Evolutionary conservation across 2,797 vertebrate genomes (phyloP).

Genomic region (Hirundo rustica): DNA sequence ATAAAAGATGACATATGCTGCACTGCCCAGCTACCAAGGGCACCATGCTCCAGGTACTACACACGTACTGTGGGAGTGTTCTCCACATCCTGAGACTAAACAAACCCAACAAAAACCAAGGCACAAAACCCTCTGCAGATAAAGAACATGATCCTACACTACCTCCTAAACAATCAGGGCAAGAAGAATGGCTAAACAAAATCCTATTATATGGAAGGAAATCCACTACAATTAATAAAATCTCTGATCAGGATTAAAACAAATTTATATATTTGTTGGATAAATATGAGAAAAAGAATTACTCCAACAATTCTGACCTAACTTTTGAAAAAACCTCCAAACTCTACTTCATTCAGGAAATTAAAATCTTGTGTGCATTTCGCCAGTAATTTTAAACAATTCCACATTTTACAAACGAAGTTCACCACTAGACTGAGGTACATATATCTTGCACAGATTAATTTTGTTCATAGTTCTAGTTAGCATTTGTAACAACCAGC

Average conservation of each 20-base stretch:
- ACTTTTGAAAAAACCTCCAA: background rate
- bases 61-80: background rate
- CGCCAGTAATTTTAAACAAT: background rate
- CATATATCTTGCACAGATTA: background rate
- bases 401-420: background rate
- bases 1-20: background rate
- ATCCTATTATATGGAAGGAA: background rate
- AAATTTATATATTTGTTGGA: background rate
- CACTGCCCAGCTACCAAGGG: constrained; percentile 31
- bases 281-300: background rate
- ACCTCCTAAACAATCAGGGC: background rate
- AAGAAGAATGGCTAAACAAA: background rate
- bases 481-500: background rate
- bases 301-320: background rate
- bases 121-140: background rate
- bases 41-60: constrained; percentile 15
- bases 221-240: background rate
- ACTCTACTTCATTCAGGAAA: background rate
- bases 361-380: background rate
- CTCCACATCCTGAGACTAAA: background rate
- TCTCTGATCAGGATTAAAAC: background rate
- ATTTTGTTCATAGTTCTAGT: background rate
- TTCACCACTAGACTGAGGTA: background rate
- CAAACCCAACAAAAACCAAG: background rate
- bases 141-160: background rate